Evolutionary conservation across 2,888 invertebrate genomes (phyloP).

Genomic region (Campaea margaritaria): DNA sequence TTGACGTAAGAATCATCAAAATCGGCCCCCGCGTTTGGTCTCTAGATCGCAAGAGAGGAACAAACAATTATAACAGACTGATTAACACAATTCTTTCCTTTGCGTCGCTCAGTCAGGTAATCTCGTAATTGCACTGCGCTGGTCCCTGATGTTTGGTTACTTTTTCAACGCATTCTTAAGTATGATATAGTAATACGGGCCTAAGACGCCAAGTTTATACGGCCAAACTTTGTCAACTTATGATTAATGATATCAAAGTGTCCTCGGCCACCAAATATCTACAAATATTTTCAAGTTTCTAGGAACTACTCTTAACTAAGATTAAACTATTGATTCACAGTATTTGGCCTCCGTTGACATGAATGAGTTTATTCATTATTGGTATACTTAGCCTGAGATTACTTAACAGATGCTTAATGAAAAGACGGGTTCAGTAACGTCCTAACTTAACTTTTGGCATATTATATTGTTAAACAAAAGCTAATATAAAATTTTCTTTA

Average conservation of each 20-base stretch:
- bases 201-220: slow-evolving; percentile 51
- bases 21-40: too few relatives aligned
- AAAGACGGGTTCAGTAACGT: too few relatives aligned
- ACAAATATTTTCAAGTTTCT: slow-evolving; percentile 16
- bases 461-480: too few relatives aligned
- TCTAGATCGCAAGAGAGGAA: too few relatives aligned
- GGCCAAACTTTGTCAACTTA: slow-evolving; percentile 60
- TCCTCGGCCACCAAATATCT: slow-evolving; percentile 17
- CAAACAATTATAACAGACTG: too few relatives aligned
- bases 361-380: not conserved
- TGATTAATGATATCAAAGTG: slow-evolving; percentile 61
- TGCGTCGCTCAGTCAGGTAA: too few relatives aligned
- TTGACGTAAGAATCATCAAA: too few relatives aligned
- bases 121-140: too few relatives aligned
- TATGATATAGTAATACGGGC: slow-evolving; percentile 7
- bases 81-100: too few relatives aligned
- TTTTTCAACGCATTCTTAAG: not conserved
- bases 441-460: too few relatives aligned
- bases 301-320: not conserved
- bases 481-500: not conserved
- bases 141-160: too few relatives aligned
- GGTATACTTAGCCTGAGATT: not conserved
- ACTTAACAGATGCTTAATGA: not conserved
- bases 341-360: not conserved
- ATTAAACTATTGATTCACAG: slow-evolving; percentile 18